Evolutionary conservation across 2,113 vertebrate species (phyloP).

Genomic region (Mus pahari): DNA sequence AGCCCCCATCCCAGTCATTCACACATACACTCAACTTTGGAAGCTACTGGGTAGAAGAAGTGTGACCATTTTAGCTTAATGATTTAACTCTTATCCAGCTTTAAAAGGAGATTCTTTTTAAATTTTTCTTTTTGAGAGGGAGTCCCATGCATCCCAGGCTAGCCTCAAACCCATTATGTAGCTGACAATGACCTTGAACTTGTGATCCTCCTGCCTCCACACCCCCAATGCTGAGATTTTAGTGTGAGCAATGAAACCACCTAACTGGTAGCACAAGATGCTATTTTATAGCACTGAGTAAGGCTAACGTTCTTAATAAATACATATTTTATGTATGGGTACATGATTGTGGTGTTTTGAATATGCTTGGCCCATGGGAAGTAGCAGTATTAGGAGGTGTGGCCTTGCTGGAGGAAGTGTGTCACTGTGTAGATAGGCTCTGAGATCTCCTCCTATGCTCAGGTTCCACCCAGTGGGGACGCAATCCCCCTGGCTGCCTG

Average conservation of each 20-base stretch:
- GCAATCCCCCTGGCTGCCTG: too few relatives aligned
- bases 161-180: not conserved
- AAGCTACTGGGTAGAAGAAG: not conserved
- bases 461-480: too few relatives aligned
- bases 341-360: too few relatives aligned
- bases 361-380: too few relatives aligned
- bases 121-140: not conserved
- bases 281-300: not conserved
- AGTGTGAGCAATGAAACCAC: not conserved
- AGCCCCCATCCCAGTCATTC: not conserved
- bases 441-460: too few relatives aligned
- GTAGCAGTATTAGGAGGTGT: too few relatives aligned
- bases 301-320: not conserved
- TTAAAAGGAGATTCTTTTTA: not conserved
- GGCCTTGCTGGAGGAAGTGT: too few relatives aligned
- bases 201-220: not conserved
- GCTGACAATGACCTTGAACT: too few relatives aligned
- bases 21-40: not conserved
- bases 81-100: not conserved
- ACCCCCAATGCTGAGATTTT: not conserved
- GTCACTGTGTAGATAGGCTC: too few relatives aligned
- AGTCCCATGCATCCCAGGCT: not conserved
- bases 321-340: not conserved
- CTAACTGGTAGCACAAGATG: not conserved
- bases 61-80: not conserved